phyloP scores from a whole-genome alignment of 2,797 vertebrate species.

The Sebastes reedi region DNA sequence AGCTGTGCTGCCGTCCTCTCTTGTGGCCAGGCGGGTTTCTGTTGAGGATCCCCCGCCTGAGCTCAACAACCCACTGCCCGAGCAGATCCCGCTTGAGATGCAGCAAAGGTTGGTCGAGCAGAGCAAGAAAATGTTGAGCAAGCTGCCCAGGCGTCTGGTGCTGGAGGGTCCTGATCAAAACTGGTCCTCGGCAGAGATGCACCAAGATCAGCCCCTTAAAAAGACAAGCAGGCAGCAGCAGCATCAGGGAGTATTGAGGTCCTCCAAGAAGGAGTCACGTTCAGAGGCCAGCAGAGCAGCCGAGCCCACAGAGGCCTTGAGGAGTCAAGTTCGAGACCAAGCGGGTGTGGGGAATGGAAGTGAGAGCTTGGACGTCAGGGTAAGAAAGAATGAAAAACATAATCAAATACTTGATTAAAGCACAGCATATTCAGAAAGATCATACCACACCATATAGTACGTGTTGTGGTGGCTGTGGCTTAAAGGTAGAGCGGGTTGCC shows the following conservation, averaged over 20 bases:
- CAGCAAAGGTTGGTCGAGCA: conserved; percentile 47
- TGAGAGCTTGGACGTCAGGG: conserved; percentile 26
- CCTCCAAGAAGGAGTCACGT: conserved; percentile 36
- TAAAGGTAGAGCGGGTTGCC: too few relatives aligned
- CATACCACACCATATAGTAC: not conserved
- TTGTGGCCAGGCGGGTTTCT: conserved; percentile 81
- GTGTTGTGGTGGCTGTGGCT: not conserved
- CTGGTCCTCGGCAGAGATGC: conserved; percentile 18
- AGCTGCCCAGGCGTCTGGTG: conserved; percentile 39
- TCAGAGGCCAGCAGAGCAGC: conserved; percentile 22
- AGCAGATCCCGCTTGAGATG: conserved; percentile 68
- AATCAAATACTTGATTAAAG: not conserved
- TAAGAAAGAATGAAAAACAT: conserved; percentile 15
- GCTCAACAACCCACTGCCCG: conserved; percentile 64
- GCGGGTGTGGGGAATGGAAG: conserved; percentile 28
- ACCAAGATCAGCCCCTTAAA: conserved; percentile 23
- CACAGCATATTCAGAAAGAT: not conserved
- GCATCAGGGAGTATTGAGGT: conserved; percentile 37
- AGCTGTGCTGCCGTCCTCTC: conserved; percentile 77
- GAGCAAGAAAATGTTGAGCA: conserved; percentile 42
- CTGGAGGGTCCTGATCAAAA: conserved; percentile 39
- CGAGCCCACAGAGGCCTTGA: conserved; percentile 19
- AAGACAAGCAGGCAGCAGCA: conserved; percentile 41
- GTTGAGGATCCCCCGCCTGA: conserved; percentile 80
- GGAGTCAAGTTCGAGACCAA: conserved; percentile 20